Conservation (phyloP, 2,113 vertebrate species). For the Heptranchias perlo region DNA sequence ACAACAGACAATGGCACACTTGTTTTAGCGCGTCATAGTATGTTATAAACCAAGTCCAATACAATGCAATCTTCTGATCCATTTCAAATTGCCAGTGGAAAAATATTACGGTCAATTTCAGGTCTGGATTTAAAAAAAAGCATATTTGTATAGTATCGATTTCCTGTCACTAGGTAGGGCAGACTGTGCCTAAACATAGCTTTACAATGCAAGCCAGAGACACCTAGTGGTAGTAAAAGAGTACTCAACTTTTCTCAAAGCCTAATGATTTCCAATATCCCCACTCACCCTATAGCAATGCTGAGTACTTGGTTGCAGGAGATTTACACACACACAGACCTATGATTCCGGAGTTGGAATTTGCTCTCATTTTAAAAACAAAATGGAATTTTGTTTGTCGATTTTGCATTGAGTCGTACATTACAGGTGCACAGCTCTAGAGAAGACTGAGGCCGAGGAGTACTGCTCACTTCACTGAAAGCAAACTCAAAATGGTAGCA, state of each 20-base stretch:
- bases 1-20: conserved; percentile 4
- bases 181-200: not conserved
- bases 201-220: not conserved
- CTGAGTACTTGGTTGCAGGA: not conserved
- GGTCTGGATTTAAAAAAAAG: too few species aligned
- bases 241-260: not conserved
- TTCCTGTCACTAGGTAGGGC: not conserved
- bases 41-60: not conserved
- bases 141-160: not conserved
- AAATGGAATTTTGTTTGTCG: not conserved
- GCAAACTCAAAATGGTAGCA: not conserved
- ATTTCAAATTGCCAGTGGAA: not conserved
- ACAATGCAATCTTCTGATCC: not conserved
- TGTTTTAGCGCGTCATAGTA: not conserved
- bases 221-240: not conserved
- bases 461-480: not conserved
- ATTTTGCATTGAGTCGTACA: not conserved
- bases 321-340: not conserved
- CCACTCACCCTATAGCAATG: not conserved
- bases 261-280: not conserved
- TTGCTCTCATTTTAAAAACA: not conserved
- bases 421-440: not conserved
- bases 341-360: not conserved
- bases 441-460: not conserved
- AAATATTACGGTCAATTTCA: too few species aligned